phyloP scores from a whole-genome alignment of 2,888 invertebrate species.

The Flexamia atlantica region DNA sequence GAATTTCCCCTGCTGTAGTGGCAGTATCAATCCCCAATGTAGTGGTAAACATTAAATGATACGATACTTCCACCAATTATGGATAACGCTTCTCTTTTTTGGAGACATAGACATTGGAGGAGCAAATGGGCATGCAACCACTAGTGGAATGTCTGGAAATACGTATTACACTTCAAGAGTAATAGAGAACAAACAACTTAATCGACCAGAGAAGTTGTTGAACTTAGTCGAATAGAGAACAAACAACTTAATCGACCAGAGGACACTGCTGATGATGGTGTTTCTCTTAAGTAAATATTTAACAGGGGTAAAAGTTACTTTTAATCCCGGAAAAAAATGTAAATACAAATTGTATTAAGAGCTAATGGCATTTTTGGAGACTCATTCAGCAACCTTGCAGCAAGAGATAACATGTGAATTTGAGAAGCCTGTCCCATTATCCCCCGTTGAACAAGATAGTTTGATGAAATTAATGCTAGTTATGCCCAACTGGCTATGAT shows the following conservation, averaged over 20 bases:
- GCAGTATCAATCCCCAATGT: slow-evolving; percentile 59
- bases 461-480: no score
- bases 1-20: slow-evolving; percentile 60
- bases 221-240: slow-evolving; percentile 8
- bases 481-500: no score
- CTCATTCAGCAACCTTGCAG: slow-evolving; percentile 3
- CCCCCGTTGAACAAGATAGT: slow-evolving; percentile 7
- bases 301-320: slow-evolving; percentile 14
- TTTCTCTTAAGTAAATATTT: neutral
- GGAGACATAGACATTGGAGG: slow-evolving; percentile 66
- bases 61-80: slow-evolving; percentile 57
- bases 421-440: slow-evolving; percentile 2
- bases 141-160: slow-evolving; percentile 39
- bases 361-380: neutral
- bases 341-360: neutral
- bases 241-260: slow-evolving; percentile 22
- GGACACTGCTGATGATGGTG: slow-evolving; percentile 16
- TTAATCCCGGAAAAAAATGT: neutral
- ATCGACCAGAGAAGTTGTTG: neutral
- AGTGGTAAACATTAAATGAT: slow-evolving; percentile 49
- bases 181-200: slow-evolving; percentile 28
- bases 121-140: slow-evolving; percentile 39
- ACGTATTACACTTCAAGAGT: slow-evolving; percentile 23
- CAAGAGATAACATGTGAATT: slow-evolving; percentile 22
- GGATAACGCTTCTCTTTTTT: slow-evolving; percentile 64